A percentile compares a stretch with the other conserved stretches of the same genome.
These are phyloP conservation scores for Ochropacha duplaris DNA, from an alignment of 2,888 invertebrate species.

Conservation along the genomic window DNA sequence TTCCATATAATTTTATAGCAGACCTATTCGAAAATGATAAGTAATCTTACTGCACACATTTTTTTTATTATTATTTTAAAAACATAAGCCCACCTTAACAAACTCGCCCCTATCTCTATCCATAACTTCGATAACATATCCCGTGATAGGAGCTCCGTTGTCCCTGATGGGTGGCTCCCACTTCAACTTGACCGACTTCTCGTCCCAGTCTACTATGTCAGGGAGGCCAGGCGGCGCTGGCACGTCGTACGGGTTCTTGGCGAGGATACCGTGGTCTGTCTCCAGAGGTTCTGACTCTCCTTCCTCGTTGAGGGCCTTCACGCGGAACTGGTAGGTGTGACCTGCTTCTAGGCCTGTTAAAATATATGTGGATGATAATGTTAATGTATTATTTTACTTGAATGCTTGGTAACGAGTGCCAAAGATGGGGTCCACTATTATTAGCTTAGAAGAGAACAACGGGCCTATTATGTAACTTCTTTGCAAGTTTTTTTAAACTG, in stretches of 20 bases:
- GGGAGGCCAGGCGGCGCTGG: slow-evolving; percentile 95
- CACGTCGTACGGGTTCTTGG: slow-evolving; percentile 98
- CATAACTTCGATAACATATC: slow-evolving; percentile 96
- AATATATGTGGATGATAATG: not conserved
- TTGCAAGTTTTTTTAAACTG: too few relatives aligned
- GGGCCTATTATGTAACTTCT: too few relatives aligned
- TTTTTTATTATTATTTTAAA: too few relatives aligned
- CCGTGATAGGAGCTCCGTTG: slow-evolving; percentile 96
- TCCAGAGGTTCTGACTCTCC: slow-evolving; percentile 98
- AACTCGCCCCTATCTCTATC: slow-evolving; percentile 93
- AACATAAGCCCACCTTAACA: slow-evolving; percentile 82
- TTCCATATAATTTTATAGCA: too few relatives aligned
- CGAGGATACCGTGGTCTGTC: slow-evolving; percentile 93
- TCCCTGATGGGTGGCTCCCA: slow-evolving; percentile 96
- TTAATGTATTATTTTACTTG: too few relatives aligned
- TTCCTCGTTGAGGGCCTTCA: slow-evolving; percentile 97
- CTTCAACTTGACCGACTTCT: slow-evolving; percentile 93
- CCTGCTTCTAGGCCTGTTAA: slow-evolving; percentile 93
- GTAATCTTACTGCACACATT: too few relatives aligned
- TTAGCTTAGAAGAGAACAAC: too few relatives aligned
- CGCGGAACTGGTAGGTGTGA: slow-evolving; percentile 98
- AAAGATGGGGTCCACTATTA: too few relatives aligned
- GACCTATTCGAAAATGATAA: too few relatives aligned
- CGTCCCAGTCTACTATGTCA: slow-evolving; percentile 95
- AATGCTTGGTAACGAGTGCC: too few relatives aligned